Evolutionary conservation across 2,888 invertebrate species (phyloP), one percentile per base, ranked within the genome.

Genomic region (Tetranychus truncatus): DNA sequence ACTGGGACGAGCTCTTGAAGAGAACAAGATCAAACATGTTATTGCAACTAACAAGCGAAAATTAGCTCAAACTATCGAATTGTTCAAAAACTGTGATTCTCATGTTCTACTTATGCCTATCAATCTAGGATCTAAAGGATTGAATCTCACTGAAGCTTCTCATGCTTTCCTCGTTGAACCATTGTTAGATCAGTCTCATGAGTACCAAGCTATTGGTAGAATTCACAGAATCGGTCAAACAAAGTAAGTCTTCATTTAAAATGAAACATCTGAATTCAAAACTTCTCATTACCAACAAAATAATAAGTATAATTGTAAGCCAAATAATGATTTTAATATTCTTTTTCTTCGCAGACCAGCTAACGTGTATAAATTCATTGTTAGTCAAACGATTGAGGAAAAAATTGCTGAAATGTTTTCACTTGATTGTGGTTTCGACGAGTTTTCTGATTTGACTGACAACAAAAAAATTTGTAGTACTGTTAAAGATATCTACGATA

Each of bases 221-320:
- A 86, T 91, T 18, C 89, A 90, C 83, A 85, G 91, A 66, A 89
- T 91, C 78, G 91, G 91, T 0, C 91, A 91, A 83, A 88, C 86
- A 1, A 88, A 85, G 88, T 88, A 79, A 80, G 79, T 77, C 34
- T 34, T 6, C 9, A 7, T 55, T 55, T 55, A 55, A 55, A 55
- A 15, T 15, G 15, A 55, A 55, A 55, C 9, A 55, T 55, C 9
- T 55, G 0, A 55, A 55, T 46, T n/a, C n/a, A n/a, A n/a, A n/a
- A 46, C 46, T 46, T 3, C 4, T 4, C 8, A 55, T 15, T 55
- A 3, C 4, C 6, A 6, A 55, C 15, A 55, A 55, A 55, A 9
- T 55, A 0, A 55, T 55, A 5, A 5, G 34, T 24, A 24, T 24
- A 24, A n/a, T 24, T 24, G 24, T 34, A 34, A 34, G 34, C 34